A percentile compares a stretch with the other conserved stretches of the same genome.
phyloP scores from a whole-genome alignment of 2,888 invertebrate species.

The Euphydryas editha region DNA sequence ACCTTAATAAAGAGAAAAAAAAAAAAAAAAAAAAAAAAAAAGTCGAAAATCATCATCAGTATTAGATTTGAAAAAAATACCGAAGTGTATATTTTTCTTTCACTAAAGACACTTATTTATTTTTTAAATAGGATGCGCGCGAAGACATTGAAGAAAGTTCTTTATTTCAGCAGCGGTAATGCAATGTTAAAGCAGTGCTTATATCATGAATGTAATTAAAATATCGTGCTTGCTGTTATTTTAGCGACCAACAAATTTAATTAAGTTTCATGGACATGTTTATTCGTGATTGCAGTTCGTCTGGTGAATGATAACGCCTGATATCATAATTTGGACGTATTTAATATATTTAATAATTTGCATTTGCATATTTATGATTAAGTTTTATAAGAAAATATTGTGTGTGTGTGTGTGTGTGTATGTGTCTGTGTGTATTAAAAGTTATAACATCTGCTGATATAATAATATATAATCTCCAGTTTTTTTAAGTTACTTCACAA shows the following conservation, averaged over 20 bases:
- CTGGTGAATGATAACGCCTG: constrained; percentile 28
- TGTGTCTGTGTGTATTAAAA: too few relatives aligned
- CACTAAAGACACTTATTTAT: background rate
- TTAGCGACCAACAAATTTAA: constrained; percentile 26
- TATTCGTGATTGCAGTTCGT: constrained; percentile 30
- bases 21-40: background rate
- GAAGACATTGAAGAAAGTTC: background rate
- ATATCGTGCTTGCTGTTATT: constrained; percentile 29
- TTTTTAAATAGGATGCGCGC: background rate
- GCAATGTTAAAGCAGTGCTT: background rate
- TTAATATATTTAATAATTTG: constrained; percentile 18
- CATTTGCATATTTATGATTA: constrained; percentile 21
- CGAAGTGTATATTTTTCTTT: background rate
- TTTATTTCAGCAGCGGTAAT: constrained; percentile 8
- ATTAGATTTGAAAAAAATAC: background rate
- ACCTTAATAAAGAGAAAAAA: too few relatives aligned
- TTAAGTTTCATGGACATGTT: constrained; percentile 34
- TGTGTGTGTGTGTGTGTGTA: too few relatives aligned
- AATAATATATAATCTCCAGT: too few relatives aligned
- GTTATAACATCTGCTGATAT: too few relatives aligned
- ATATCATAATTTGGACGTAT: constrained; percentile 22
- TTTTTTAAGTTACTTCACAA: background rate
- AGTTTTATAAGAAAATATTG: background rate
- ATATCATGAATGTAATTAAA: constrained; percentile 29
- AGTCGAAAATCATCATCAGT: background rate